Base-by-base conservation (phyloP, 2,113 vertebrate species). In the Siniperca chuatsi region DNA sequence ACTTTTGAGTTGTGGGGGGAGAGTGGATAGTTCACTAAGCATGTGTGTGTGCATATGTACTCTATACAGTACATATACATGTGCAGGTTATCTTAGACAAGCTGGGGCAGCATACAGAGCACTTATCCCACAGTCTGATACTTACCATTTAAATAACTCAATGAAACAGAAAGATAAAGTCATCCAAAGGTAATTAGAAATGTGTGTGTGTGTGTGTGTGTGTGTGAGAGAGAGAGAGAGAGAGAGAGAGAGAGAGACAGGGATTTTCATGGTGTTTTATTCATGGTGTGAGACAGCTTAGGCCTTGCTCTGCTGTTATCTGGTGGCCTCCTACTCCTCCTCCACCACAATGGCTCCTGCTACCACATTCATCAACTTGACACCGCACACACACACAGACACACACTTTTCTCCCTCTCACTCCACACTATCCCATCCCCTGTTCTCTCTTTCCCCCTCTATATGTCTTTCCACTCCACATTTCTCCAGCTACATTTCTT, bases 321-420 rank as follows among this genome's bases (percentile, higher is more conserved):
- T 89, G 81, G 88, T 92, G 91, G 92, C 92, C 92, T 92, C 84
- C 82, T 87, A 78, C 85, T 92, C 89, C 76, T 83, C 67, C 91
- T 88, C 90, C 92, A 89, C 80, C 86, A 87, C 88, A 84, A 46
- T 92, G 89, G 78, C 87, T 87, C 80, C 83, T 92, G 88, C 90
- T 86, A 87, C 90, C 87, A 89, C 93, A 95, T 95, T 92, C 65
- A 94, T 95, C 94, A 95, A 85, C 55, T 50, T 92, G 92, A 92
- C 93, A 90, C 75, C 60, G 75, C 80, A 60, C 67, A 74, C 69
- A 48, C 44, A 78, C 68, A 48, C 69, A 55, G 52, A 66, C 78
- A 67, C 66, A 62, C 40, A 42, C 29, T 42, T 25, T 15, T 70
- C 66, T 57, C 65, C 15, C 74, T 11, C 76, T 75, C 86, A 25